Conservation (phyloP, 2,888 invertebrate genomes). For the Leuctra nigra region DNA sequence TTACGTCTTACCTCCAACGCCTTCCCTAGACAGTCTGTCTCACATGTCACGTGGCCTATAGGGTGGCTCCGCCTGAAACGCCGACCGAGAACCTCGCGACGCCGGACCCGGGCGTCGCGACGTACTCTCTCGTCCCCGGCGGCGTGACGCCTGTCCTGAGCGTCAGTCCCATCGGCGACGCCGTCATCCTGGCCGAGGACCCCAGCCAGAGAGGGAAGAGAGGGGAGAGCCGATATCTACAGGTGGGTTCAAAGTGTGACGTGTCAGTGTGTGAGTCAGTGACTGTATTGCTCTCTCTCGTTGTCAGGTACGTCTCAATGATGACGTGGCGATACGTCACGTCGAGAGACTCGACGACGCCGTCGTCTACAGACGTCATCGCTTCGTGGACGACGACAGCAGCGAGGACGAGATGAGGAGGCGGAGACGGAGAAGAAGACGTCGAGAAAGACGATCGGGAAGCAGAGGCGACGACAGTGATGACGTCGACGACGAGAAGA, state of each 20-base stretch:
- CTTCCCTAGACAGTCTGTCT: not conserved
- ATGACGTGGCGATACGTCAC: constrained; percentile 33
- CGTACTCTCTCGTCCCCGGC: constrained; percentile 18
- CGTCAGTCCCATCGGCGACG: constrained; percentile 22
- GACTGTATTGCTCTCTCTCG: not conserved
- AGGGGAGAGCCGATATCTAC: constrained; percentile 20
- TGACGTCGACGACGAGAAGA: constrained; percentile 12
- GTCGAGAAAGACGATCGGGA: constrained; percentile 31
- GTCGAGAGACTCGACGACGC: constrained; percentile 30
- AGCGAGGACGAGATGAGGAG: constrained; percentile 28
- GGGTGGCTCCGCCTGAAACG: constrained; percentile 24
- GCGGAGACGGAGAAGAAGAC: constrained; percentile 32
- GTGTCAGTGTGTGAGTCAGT: not conserved
- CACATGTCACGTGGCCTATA: too few species aligned
- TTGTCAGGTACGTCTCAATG: constrained; percentile 37
- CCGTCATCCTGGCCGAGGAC: constrained; percentile 1
- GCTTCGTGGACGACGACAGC: constrained; percentile 19
- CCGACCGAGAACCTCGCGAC: constrained; percentile 25
- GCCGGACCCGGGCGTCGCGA: constrained; percentile 18
- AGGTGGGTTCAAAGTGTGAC: constrained; percentile 11
- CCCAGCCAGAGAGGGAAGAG: not conserved
- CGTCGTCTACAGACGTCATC: constrained; percentile 19
- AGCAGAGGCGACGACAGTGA: constrained; percentile 16
- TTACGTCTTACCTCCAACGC: too few species aligned
- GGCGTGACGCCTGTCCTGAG: constrained; percentile 20